These are phyloP conservation scores for Oenanthe oenanthe DNA, from an alignment of 2,113 vertebrate genomes.

Conservation along the genomic window DNA sequence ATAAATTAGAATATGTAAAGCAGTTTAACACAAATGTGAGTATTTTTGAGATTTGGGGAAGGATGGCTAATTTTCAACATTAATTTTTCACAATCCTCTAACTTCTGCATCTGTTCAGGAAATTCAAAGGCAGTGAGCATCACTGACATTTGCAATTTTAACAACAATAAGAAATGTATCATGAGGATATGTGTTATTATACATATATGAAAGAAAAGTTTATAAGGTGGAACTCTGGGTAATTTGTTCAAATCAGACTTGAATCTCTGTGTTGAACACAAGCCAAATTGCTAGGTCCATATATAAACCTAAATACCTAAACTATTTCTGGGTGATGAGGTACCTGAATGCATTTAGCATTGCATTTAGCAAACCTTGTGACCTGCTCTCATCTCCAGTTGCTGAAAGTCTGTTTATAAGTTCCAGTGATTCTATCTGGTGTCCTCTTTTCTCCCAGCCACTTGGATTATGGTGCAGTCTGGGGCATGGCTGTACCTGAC, in stretches of 20 bases:
- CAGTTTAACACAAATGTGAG: background rate
- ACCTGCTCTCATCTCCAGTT: background rate
- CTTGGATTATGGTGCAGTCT: background rate
- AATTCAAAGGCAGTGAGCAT: background rate
- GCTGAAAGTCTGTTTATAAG: background rate
- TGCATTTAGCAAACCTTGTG: background rate
- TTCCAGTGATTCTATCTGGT: background rate
- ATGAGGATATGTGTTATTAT: background rate
- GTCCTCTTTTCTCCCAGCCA: background rate
- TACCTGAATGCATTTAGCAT: background rate
- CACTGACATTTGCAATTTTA: slow-evolving; percentile 9
- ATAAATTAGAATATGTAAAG: slow-evolving; percentile 16
- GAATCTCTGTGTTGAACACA: background rate
- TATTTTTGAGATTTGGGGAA: slow-evolving; percentile 28
- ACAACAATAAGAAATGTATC: background rate
- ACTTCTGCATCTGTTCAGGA: background rate
- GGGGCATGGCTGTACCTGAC: background rate
- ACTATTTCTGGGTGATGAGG: background rate
- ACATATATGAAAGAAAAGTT: background rate
- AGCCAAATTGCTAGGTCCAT: background rate
- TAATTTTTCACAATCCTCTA: background rate
- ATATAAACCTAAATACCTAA: background rate
- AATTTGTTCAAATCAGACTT: background rate
- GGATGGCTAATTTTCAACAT: background rate
- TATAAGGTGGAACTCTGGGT: background rate